Evolutionary conservation across 2,888 invertebrate genomes (phyloP).

Genomic region (Cylloceria caligata): DNA sequence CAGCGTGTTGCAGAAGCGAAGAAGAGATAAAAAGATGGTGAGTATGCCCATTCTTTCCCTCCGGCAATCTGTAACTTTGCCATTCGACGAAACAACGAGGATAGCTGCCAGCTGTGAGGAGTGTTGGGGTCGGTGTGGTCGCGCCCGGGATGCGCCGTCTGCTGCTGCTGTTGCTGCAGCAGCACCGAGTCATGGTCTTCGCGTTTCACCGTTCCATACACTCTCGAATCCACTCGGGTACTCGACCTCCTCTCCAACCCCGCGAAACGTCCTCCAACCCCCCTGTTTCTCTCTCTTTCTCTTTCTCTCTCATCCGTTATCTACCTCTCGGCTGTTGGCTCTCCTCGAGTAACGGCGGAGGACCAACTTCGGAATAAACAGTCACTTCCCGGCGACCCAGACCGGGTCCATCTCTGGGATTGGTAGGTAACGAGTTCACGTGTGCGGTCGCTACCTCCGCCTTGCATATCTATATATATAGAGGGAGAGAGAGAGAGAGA

Average conservation of each 20-base stretch:
- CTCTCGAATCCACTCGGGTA: slow-evolving; percentile 49
- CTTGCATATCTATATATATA: slow-evolving; percentile 27
- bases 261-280: slow-evolving; percentile 42
- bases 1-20: slow-evolving; percentile 24
- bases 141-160: slow-evolving; percentile 67
- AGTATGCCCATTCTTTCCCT: slow-evolving; percentile 68
- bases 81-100: slow-evolving; percentile 76
- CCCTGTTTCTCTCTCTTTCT: slow-evolving; percentile 37
- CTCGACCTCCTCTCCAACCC: slow-evolving; percentile 63
- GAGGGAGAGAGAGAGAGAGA: not conserved
- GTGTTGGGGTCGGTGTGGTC: slow-evolving; percentile 60
- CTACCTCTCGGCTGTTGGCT: slow-evolving; percentile 61
- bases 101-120: slow-evolving; percentile 67
- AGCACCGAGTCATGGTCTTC: slow-evolving; percentile 31
- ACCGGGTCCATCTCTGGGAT: slow-evolving; percentile 62
- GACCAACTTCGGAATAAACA: slow-evolving; percentile 70
- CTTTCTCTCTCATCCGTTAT: slow-evolving; percentile 10
- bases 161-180: slow-evolving; percentile 38
- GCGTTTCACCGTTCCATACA: slow-evolving; percentile 38
- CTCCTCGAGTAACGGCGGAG: slow-evolving; percentile 51
- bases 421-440: slow-evolving; percentile 65
- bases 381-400: slow-evolving; percentile 53
- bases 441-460: slow-evolving; percentile 43
- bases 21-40: slow-evolving; percentile 53
- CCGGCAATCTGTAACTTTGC: slow-evolving; percentile 78